phyloP scores from a whole-genome alignment of 2,113 vertebrate species.

The Mormyrus iriodes region DNA sequence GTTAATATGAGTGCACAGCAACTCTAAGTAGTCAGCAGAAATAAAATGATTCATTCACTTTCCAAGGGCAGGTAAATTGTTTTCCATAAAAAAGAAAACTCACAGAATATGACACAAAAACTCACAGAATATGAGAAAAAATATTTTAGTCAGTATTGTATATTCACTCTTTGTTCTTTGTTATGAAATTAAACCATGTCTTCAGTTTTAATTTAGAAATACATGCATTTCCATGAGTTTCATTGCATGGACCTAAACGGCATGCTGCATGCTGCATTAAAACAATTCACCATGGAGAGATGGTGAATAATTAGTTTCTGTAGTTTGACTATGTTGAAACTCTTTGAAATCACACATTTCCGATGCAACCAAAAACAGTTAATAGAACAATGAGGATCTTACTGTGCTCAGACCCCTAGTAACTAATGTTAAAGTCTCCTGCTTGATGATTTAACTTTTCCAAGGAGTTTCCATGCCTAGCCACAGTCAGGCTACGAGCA shows the following conservation, averaged over 20 bases:
- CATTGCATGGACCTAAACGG: background rate
- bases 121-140: background rate
- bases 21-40: background rate
- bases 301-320: background rate
- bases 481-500: background rate
- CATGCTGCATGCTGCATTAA: background rate
- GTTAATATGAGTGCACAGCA: background rate
- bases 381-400: background rate
- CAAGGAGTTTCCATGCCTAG: background rate
- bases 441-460: background rate
- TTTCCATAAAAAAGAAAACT: background rate
- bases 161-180: background rate
- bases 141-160: background rate
- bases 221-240: background rate
- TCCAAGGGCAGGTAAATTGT: conserved; percentile 2
- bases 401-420: background rate
- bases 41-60: background rate
- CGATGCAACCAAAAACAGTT: background rate
- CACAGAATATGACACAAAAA: background rate
- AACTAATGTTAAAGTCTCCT: background rate
- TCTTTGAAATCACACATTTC: background rate
- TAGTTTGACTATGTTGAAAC: background rate
- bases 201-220: background rate
- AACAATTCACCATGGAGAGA: background rate
- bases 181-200: background rate